Conservation (phyloP, 2,888 invertebrate genomes). For the Tanypteryx hageni region DNA sequence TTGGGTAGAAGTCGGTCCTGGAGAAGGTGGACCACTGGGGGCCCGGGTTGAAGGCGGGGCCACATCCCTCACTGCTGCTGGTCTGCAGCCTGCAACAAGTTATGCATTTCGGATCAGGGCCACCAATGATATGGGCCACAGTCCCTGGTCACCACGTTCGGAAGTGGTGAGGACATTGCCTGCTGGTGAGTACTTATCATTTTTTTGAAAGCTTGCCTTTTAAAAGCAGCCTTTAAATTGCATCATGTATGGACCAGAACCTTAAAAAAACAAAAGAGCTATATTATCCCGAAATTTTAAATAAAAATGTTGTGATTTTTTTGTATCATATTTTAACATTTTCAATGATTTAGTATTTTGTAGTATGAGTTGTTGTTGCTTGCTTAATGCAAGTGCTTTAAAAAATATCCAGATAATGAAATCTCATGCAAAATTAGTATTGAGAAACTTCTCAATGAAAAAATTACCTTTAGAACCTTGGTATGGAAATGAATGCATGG, state of each 20-base stretch:
- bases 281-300: too few relatives aligned
- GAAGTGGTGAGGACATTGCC: constrained; percentile 91
- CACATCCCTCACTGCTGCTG: constrained; percentile 90
- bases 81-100: constrained; percentile 90
- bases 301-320: too few relatives aligned
- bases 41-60: constrained; percentile 86
- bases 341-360: too few relatives aligned
- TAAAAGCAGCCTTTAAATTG: not conserved
- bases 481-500: too few relatives aligned
- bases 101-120: constrained; percentile 96
- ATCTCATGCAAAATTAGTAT: too few relatives aligned
- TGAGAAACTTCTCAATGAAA: too few relatives aligned
- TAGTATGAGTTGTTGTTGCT: too few relatives aligned
- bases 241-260: not conserved
- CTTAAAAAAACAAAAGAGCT: not conserved
- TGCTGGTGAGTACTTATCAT: constrained; percentile 79
- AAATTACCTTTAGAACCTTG: too few relatives aligned
- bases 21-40: constrained; percentile 71
- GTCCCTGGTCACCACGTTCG: constrained; percentile 93
- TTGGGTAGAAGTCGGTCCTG: constrained; percentile 83
- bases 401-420: too few relatives aligned
- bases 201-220: not conserved
- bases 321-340: too few relatives aligned
- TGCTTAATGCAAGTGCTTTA: too few relatives aligned
- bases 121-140: constrained; percentile 96